Evolutionary conservation across 2,888 invertebrate species (phyloP), one percentile per base, ranked within the genome.

Genomic region (Rhabditoides inermis): DNA sequence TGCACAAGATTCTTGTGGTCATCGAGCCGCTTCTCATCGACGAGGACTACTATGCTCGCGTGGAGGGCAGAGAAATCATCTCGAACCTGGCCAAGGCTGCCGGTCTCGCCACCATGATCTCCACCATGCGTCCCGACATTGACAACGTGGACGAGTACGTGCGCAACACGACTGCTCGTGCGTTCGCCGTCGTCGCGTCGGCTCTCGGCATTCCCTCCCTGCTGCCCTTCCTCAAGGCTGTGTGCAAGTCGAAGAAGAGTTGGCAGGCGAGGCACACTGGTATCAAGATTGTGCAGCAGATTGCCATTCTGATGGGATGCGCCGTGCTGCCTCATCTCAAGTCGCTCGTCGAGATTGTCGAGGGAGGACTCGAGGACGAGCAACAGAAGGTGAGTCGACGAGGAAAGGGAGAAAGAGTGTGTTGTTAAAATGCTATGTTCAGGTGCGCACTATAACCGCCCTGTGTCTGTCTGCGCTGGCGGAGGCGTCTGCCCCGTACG

Each of bases 251-350:
- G 65, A 99, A 99, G 81, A 99, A 99, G 78, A 94, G 92, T 0
- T 99, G 98, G 98, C 98, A 99, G 80, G 98, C 84, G 10, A 76
- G 83, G n/a, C 95, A 95, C 78, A 95, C 94, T 3, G 95, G 70
- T 71, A 98, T 98, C 59, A 99, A 99, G 81, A 99, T 99, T 76
- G 95, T 99, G 0, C 98, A 99, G 78, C 98, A 99, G 81, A 98
- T 99, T 67, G 92, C 98, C 42, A 99, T 99, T 76, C 82, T 99
- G 27, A 95, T 99, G 94, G 98, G 98, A 6, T 99, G 98, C 77
- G 98, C 98, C 27, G 95, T 99, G 70, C 81, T 99, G 63, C 98
- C 98, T 0, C 98, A 99, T 83, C 82, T 99, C 49, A 91, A 92
- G 78, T 89, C 88, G 45, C 83, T 99, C 53, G 98, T 99, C 7